Evolutionary conservation across 2,888 invertebrate genomes (phyloP), one percentile per base, ranked within the genome.

Genomic region (Yponomeuta malinellus): DNA sequence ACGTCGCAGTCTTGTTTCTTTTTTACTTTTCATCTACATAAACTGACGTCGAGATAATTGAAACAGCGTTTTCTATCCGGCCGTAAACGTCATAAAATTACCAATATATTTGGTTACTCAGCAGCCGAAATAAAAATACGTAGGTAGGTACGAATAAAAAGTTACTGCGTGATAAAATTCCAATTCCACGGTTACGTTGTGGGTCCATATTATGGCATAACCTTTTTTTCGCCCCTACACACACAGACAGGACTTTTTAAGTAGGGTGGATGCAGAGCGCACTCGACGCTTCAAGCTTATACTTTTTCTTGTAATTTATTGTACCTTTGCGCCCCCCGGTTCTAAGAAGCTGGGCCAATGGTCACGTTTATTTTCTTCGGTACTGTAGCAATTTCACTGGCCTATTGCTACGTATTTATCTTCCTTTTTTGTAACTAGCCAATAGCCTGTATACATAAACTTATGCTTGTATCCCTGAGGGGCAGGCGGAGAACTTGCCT

Each of bases 251-350:
- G 31, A 64, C n/a, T 64, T 31, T 64, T 10, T 12, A 59, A 59
- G 52, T 59, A 59, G 52, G 52, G 52, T 12, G 52, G 52, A 2
- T 59, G 52, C 64, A 31, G n/a, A 31, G 64, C 23, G 29, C 64
- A 64, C 64, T 64, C 31, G 29, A 29, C 71, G 68, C 67, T 29
- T 59, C 75, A 77, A 78, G 80, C 81, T 83, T 83, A 82, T 80
- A 83, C 82, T 79, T 83, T 80, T 83, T 81, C 81, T 79, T 78
- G 80, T 84, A 84, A 88, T 87, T 87, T 86, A 87, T 86, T 82
- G 82, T 80, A 73, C 76, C 74, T 75, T 63, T 63, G 10, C 23
- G 2, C 72, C 75, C 75, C 71, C 71, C 73, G 76, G 76, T 63
- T 59, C 48, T 23, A 31, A 71, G 59, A 52, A 59, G 29, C 63